Percentiles rank a stretch among this genome's conserved stretches.
Conservation (phyloP, 2,888 invertebrate genomes). For the Ischnus inquisitorius region DNA sequence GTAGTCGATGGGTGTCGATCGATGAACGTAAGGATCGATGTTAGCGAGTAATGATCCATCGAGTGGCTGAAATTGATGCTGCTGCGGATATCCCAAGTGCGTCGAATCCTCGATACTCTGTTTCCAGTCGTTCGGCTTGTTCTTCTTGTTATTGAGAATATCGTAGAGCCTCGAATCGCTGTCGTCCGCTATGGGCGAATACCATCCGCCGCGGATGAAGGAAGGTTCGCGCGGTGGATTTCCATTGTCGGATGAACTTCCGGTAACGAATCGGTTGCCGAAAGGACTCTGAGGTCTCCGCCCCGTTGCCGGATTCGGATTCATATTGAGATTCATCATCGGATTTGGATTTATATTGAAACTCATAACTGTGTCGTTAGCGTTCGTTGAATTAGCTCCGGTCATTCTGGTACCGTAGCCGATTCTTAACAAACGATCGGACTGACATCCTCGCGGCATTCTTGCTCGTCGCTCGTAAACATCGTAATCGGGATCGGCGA, state of each 20-base stretch:
- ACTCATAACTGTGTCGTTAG: background rate
- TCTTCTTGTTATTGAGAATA: constrained; percentile 45
- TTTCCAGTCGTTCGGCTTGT: constrained; percentile 24
- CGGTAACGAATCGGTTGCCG: constrained; percentile 42
- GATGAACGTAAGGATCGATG: background rate
- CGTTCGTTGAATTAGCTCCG: background rate
- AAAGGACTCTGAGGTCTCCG: constrained; percentile 33
- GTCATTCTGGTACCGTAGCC: constrained; percentile 19
- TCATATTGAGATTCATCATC: background rate
- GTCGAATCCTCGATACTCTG: background rate
- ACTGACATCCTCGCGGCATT: constrained; percentile 58
- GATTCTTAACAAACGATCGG: constrained; percentile 55
- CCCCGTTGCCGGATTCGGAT: background rate
- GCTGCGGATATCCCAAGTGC: background rate
- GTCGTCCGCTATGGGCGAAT: constrained; percentile 59
- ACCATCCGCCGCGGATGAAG: constrained; percentile 65
- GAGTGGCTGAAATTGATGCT: background rate
- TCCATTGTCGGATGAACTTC: background rate
- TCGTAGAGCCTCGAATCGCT: constrained; percentile 61
- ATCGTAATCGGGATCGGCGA: constrained; percentile 88
- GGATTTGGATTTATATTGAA: background rate
- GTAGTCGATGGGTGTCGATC: background rate
- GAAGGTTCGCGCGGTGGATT: constrained; percentile 39
- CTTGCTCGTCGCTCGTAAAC: constrained; percentile 85
- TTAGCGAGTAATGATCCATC: background rate